Percentiles rank a stretch among this genome's conserved stretches.
Conservation (phyloP, 2,113 vertebrate species). For the Ciconia boyciana region DNA sequence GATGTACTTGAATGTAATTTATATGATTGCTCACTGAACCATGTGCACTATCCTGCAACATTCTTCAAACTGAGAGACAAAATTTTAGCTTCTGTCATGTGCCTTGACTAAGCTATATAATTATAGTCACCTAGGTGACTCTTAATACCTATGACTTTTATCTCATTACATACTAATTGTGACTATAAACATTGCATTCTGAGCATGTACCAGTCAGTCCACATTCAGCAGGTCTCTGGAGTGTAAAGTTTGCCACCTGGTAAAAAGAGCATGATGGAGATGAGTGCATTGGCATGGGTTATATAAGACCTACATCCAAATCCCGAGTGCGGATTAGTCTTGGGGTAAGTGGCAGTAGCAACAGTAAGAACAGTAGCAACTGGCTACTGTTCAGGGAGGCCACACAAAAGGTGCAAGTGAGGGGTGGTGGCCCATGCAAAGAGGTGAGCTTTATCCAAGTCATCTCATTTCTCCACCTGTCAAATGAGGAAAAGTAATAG, state of each 20-base stretch:
- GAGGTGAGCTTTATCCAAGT: background rate
- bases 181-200: background rate
- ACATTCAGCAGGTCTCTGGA: background rate
- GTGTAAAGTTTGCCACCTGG: background rate
- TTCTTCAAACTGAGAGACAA: conserved; percentile 8
- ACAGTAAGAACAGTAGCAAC: no score
- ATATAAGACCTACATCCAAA: background rate
- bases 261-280: background rate
- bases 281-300: background rate
- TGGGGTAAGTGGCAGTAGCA: no score
- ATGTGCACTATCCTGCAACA: background rate
- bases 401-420: background rate
- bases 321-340: background rate
- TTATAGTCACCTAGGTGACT: background rate
- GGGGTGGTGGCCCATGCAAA: background rate
- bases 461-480: background rate
- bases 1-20: background rate
- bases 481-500: background rate
- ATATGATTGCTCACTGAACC: background rate
- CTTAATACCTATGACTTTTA: background rate
- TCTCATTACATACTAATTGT: background rate
- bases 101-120: background rate
- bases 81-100: background rate
- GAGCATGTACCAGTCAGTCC: background rate
- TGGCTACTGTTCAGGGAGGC: background rate